Percentiles rank a stretch among this genome's conserved stretches.
Evolutionary conservation across 1,140 invertebrate genomes (phyloP).

Genomic region (Pemphigus obesinymphae): DNA sequence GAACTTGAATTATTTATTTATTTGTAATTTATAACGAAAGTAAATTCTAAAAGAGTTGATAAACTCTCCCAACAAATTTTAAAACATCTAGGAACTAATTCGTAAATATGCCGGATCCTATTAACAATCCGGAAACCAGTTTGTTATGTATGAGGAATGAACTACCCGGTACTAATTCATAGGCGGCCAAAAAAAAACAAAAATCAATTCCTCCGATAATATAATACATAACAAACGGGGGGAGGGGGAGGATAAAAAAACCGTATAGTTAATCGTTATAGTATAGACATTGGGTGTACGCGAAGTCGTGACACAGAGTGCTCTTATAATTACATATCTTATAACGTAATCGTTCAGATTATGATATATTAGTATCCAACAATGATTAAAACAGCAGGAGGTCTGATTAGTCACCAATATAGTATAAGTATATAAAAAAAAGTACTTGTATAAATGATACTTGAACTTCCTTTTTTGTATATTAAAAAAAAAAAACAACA

Average conservation of each 20-base stretch:
- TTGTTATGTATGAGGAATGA: too few species aligned
- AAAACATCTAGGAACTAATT: too few species aligned
- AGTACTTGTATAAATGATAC: not conserved
- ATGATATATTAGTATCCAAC: slow-evolving; percentile 9
- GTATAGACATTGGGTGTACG: not conserved
- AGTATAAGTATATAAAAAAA: not conserved
- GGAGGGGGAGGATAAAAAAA: not conserved
- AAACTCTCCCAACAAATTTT: too few species aligned
- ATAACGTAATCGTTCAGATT: not conserved
- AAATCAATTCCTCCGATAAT: not conserved
- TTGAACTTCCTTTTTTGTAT: not conserved
- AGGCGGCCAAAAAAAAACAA: too few species aligned
- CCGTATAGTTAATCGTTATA: not conserved
- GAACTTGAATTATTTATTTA: too few species aligned
- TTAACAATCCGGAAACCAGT: too few species aligned
- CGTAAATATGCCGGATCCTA: too few species aligned
- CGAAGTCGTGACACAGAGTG: slow-evolving; percentile 3
- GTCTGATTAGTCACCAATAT: not conserved
- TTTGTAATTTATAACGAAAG: too few species aligned
- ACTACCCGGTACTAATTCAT: too few species aligned
- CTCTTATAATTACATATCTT: slow-evolving; percentile 4
- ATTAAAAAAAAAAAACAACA: not conserved
- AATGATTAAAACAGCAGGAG: slow-evolving; percentile 3
- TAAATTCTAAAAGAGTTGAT: too few species aligned
- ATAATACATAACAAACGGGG: not conserved